Conservation (phyloP, 2,888 invertebrate species). For the Punctoribates punctum region DNA sequence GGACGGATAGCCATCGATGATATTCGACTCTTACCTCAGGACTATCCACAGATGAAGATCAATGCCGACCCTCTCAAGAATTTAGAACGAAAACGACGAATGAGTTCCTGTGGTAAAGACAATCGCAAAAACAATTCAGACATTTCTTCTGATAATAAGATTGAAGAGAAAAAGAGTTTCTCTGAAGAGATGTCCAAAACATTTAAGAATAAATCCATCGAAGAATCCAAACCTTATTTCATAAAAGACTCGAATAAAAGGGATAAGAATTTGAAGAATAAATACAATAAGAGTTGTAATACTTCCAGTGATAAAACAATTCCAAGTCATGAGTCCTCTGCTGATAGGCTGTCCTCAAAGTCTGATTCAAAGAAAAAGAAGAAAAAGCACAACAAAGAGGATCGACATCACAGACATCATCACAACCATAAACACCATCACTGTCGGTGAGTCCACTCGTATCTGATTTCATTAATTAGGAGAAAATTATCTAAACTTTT, state of each 20-base stretch:
- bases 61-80: conserved; percentile 40
- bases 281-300: conserved; percentile 34
- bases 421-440: conserved; percentile 65
- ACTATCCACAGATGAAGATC: conserved; percentile 40
- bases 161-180: conserved; percentile 37
- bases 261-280: conserved; percentile 51
- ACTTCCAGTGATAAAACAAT: conserved; percentile 2
- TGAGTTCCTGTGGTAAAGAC: conserved; percentile 42
- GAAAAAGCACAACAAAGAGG: conserved; percentile 47
- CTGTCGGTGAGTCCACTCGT: conserved; percentile 9
- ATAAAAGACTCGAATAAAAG: neutral
- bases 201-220: neutral
- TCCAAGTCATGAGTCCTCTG: conserved; percentile 18
- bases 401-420: conserved; percentile 66
- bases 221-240: neutral
- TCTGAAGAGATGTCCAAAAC: conserved; percentile 53
- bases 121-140: conserved; percentile 40
- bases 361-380: conserved; percentile 51
- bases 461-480: neutral
- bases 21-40: conserved; percentile 72
- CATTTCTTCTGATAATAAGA: conserved; percentile 40
- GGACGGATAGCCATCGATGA: conserved; percentile 84
- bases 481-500: neutral
- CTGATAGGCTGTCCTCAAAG: conserved; percentile 9
- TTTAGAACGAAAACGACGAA: conserved; percentile 29